These are phyloP conservation scores for Microdon myrmicae DNA, from an alignment of 2,888 invertebrate species.

Conservation along the genomic window DNA sequence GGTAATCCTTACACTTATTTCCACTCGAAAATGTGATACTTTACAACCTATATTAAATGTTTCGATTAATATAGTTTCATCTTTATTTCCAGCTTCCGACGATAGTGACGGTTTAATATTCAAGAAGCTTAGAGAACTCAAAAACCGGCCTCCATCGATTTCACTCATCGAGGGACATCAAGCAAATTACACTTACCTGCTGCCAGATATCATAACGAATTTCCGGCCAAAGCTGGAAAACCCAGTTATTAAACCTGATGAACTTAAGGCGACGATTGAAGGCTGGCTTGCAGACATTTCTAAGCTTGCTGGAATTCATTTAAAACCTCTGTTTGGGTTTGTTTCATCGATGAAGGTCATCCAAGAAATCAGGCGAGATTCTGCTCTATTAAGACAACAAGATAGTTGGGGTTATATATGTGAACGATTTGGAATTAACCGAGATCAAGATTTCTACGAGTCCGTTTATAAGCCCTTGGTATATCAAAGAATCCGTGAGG, in stretches of 20 bases:
- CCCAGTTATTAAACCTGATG: conserved; percentile 55
- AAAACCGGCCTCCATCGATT: conserved; percentile 69
- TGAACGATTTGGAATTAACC: conserved; percentile 70
- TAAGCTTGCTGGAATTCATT: conserved; percentile 70
- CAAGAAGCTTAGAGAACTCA: conserved; percentile 65
- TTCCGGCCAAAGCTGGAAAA: conserved; percentile 62
- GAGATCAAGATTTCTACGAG: conserved; percentile 75
- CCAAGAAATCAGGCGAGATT: conserved; percentile 78
- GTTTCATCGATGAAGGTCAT: conserved; percentile 77
- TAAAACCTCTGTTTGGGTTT: conserved; percentile 72
- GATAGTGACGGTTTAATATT: conserved; percentile 68
- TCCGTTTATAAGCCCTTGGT: conserved; percentile 79
- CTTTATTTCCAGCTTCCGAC: conserved; percentile 55
- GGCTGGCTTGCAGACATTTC: conserved; percentile 76
- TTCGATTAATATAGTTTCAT: too few species aligned
- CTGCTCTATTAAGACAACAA: conserved; percentile 73
- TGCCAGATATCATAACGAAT: conserved; percentile 70
- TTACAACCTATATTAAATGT: not conserved
- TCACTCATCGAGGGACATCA: conserved; percentile 71
- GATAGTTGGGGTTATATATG: conserved; percentile 75
- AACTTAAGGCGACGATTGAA: conserved; percentile 68
- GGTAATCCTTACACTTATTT: too few species aligned
- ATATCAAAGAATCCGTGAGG: conserved; percentile 74
- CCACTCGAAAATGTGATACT: not conserved
- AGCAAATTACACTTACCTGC: conserved; percentile 69